phyloP scores from a whole-genome alignment of 2,113 vertebrate genomes.

The Limnothrissa miodon region DNA sequence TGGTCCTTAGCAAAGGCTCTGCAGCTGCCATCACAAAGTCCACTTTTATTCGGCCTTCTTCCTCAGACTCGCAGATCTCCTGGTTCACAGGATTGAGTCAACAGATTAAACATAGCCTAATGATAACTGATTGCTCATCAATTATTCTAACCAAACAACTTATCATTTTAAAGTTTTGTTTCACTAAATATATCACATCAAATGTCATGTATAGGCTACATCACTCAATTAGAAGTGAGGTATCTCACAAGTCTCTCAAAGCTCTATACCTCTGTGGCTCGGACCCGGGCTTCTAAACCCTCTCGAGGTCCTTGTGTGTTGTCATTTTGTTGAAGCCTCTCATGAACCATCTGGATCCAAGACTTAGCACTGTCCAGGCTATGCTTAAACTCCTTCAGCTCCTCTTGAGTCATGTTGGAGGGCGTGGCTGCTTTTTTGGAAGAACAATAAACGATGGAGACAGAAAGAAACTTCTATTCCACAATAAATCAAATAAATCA shows the following conservation, averaged over 20 bases:
- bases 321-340: conserved; percentile 72
- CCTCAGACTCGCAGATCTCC: conserved; percentile 55
- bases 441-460: background rate
- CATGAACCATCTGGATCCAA: conserved; percentile 78
- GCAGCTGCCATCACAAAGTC: conserved; percentile 66
- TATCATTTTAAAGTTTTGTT: background rate
- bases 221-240: too few species aligned
- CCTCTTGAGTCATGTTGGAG: conserved; percentile 74
- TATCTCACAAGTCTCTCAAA: background rate
- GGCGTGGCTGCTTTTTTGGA: background rate
- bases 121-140: background rate
- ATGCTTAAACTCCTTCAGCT: conserved; percentile 72
- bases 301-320: conserved; percentile 76
- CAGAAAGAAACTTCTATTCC: background rate
- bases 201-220: too few species aligned
- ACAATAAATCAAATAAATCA: too few species aligned
- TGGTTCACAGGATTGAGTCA: background rate
- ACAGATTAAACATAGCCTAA: background rate
- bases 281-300: conserved; percentile 75
- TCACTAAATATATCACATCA: background rate
- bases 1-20: conserved; percentile 61
- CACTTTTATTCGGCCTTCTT: conserved; percentile 73
- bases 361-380: conserved; percentile 68
- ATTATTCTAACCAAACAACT: background rate
- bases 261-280: conserved; percentile 73